Percentiles rank a stretch among this genome's conserved stretches.
Evolutionary conservation across 2,888 invertebrate species (phyloP).

Genomic region (Chrysopilus asiliformis): DNA sequence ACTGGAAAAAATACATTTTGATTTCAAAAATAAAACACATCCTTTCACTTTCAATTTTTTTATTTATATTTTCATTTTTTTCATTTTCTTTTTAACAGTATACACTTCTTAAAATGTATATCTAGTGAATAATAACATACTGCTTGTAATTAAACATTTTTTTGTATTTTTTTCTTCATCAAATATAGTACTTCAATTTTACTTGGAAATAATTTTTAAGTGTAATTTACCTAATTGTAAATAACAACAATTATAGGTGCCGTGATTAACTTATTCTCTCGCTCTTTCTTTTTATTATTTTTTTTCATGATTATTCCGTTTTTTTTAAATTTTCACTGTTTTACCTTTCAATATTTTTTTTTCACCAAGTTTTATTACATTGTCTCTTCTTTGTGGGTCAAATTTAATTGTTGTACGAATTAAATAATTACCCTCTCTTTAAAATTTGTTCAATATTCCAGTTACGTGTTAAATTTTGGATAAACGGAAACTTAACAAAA

Average conservation of each 20-base stretch:
- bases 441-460: too few relatives aligned
- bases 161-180: conserved; percentile 7
- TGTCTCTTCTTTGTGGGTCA: too few relatives aligned
- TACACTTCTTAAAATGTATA: conserved; percentile 13
- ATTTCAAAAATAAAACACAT: too few relatives aligned
- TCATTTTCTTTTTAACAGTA: conserved; percentile 10
- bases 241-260: conserved; percentile 10
- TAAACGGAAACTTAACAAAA: too few relatives aligned
- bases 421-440: too few relatives aligned
- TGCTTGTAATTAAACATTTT: conserved; percentile 5
- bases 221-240: conserved; percentile 9
- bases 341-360: too few relatives aligned
- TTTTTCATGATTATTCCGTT: too few relatives aligned
- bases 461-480: too few relatives aligned
- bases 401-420: too few relatives aligned
- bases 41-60: conserved; percentile 1
- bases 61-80: conserved; percentile 6
- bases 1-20: too few relatives aligned
- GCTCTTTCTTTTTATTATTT: neutral
- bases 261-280: neutral
- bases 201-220: conserved; percentile 1
- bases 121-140: conserved; percentile 12
- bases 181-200: conserved; percentile 6
- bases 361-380: too few relatives aligned
- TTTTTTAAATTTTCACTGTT: too few relatives aligned